Evolutionary conservation across 2,113 vertebrate species (phyloP).

Genomic region (Tragelaphus strepsiceros): DNA sequence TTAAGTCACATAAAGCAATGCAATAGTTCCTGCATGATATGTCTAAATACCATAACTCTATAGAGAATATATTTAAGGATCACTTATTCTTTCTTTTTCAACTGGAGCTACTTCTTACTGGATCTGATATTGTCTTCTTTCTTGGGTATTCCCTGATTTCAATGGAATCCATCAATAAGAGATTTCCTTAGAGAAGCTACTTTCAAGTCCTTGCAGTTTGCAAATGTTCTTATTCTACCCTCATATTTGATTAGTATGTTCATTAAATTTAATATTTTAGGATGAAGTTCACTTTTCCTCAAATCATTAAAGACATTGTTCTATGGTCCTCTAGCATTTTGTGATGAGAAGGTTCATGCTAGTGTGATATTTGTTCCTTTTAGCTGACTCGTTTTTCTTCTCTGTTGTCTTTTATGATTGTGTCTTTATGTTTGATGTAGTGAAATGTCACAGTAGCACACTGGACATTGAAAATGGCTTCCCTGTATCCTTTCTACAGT

Average conservation of each 20-base stretch:
- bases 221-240: not conserved
- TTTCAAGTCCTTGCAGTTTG: conserved; percentile 34
- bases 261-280: conserved; percentile 29
- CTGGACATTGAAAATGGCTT: not conserved
- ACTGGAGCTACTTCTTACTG: not conserved
- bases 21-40: not conserved
- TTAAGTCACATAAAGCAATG: not conserved
- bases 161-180: not conserved
- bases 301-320: not conserved
- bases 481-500: not conserved
- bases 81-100: not conserved
- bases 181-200: not conserved
- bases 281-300: not conserved
- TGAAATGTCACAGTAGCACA: not conserved
- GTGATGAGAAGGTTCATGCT: not conserved
- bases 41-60: not conserved
- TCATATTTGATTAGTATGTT: not conserved
- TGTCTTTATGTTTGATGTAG: not conserved
- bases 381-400: not conserved
- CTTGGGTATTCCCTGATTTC: not conserved
- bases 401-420: not conserved
- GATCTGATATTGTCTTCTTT: not conserved
- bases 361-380: not conserved
- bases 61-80: not conserved
- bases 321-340: not conserved